Percentiles rank a stretch among this genome's conserved stretches.
Evolutionary conservation across 1,140 invertebrate genomes (phyloP).

Genomic region (Camponotus floridanus): DNA sequence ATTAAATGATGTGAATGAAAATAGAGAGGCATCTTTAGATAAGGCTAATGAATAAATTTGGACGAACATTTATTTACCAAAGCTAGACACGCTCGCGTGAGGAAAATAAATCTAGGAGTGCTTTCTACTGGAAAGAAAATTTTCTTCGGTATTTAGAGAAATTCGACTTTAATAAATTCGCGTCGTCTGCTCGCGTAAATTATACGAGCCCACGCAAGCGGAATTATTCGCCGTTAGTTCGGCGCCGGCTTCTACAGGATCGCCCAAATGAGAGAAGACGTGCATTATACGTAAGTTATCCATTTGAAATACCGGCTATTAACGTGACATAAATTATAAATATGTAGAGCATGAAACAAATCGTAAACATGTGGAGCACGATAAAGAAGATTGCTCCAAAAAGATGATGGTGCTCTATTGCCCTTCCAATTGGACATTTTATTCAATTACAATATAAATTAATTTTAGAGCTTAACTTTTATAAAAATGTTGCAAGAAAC

Average conservation of each 20-base stretch:
- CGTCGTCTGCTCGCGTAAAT: conserved; percentile 45
- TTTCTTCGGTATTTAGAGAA: conserved; percentile 51
- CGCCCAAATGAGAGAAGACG: not conserved
- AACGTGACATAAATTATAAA: not conserved
- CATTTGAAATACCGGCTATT: not conserved
- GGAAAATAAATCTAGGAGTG: conserved; percentile 17
- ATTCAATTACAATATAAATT: no score
- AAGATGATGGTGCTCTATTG: not conserved
- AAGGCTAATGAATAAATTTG: not conserved
- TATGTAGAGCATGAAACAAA: not conserved
- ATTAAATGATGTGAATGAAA: not conserved
- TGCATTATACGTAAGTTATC: not conserved
- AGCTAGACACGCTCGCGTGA: conserved; percentile 26
- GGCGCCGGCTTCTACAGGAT: conserved; percentile 23
- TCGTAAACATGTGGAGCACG: not conserved
- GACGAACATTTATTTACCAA: conserved; percentile 42
- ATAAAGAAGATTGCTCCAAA: not conserved
- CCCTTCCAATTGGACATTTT: not conserved
- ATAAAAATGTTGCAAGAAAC: no score
- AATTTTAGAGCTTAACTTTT: no score
- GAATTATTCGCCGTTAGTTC: conserved; percentile 52
- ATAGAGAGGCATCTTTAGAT: not conserved
- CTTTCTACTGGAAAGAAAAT: conserved; percentile 30
- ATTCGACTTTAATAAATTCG: conserved; percentile 51
- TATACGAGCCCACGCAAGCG: conserved; percentile 45